Evolutionary conservation across 2,113 vertebrate species (phyloP).

Genomic region (Neofelis nebulosa): DNA sequence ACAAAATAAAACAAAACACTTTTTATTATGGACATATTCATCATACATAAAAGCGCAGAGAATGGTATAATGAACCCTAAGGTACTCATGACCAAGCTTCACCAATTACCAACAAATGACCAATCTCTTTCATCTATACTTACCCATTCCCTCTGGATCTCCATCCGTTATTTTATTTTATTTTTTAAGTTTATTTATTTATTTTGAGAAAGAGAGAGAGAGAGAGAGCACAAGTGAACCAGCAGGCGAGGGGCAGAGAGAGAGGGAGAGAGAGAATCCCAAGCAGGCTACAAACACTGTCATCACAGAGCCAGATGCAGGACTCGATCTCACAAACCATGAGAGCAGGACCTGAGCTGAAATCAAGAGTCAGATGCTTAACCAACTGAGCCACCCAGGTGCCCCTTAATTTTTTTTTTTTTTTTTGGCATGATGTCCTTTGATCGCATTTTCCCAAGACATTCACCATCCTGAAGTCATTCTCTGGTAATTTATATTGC

Average conservation of each 20-base stretch:
- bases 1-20: not conserved
- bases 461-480: not conserved
- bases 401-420: too few species aligned
- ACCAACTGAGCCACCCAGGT: too few species aligned
- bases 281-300: too few species aligned
- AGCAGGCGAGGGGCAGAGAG: too few species aligned
- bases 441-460: conserved; percentile 13
- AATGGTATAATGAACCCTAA: not conserved
- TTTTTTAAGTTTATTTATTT: too few species aligned
- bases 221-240: too few species aligned
- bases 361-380: too few species aligned
- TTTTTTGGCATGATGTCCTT: not conserved
- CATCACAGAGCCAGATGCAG: too few species aligned
- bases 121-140: not conserved
- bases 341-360: too few species aligned
- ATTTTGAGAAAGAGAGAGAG: too few species aligned
- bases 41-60: not conserved
- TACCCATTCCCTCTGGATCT: not conserved
- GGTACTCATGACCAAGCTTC: not conserved
- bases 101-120: not conserved
- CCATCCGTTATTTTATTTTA: not conserved
- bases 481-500: not conserved
- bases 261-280: too few species aligned
- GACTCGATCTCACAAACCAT: too few species aligned
- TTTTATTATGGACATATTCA: not conserved